phyloP scores from a whole-genome alignment of 2,888 invertebrate genomes.

The Stenotaenia linearis region DNA sequence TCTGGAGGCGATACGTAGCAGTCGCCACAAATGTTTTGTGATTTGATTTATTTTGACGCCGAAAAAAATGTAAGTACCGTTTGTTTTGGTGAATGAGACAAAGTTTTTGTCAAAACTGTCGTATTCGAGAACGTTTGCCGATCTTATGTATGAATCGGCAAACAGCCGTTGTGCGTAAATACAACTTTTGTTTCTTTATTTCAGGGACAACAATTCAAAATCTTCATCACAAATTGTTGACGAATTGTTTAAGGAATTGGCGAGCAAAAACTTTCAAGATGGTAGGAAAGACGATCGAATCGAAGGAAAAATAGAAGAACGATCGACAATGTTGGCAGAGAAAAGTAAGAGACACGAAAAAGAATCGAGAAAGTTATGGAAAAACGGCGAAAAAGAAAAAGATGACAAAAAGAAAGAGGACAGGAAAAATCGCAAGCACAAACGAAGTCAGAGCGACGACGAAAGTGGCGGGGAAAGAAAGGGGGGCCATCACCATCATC shows the following conservation, averaged over 20 bases:
- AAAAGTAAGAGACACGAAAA: neutral
- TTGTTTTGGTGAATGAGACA: neutral
- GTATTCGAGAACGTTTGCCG: neutral
- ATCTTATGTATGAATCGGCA: neutral
- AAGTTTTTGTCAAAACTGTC: neutral
- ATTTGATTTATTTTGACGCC: neutral
- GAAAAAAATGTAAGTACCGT: neutral
- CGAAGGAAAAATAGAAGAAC: neutral
- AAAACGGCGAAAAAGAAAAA: neutral
- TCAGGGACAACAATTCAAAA: constrained; percentile 48
- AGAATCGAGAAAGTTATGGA: neutral
- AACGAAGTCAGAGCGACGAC: neutral
- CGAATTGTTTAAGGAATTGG: constrained; percentile 69
- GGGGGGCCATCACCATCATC: too few relatives aligned
- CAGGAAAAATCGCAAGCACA: neutral
- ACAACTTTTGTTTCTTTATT: neutral
- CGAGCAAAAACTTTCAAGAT: neutral
- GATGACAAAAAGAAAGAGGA: neutral
- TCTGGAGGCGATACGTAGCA: neutral
- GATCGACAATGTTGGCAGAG: neutral
- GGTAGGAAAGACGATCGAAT: neutral
- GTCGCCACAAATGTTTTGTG: neutral
- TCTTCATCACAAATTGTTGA: constrained; percentile 74
- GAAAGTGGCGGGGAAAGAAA: neutral
- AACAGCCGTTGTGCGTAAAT: neutral